These are phyloP conservation scores for Thecocarcelia acutangulata DNA, from an alignment of 2,888 invertebrate genomes.

Conservation along the genomic window DNA sequence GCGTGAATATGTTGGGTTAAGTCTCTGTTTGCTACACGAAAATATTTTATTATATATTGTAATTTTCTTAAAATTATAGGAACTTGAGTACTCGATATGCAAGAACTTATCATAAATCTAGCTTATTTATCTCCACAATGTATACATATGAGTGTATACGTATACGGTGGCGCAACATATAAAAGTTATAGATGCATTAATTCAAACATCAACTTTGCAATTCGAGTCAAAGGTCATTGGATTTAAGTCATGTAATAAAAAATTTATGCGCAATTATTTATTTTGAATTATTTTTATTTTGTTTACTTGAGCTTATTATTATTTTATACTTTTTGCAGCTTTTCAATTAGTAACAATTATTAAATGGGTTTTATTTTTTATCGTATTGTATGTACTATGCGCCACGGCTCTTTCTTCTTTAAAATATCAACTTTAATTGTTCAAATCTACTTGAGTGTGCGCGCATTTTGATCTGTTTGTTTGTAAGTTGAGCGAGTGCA, in stretches of 20 bases:
- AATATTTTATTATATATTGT: no score
- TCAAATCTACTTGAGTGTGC: slow-evolving; percentile 57
- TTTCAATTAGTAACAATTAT: slow-evolving; percentile 64
- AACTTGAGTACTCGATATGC: no score
- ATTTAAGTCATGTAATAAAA: slow-evolving; percentile 18
- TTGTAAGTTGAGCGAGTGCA: slow-evolving; percentile 31
- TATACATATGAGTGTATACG: no score
- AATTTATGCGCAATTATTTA: neutral
- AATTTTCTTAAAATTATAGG: no score
- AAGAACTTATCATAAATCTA: no score
- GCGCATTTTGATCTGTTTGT: slow-evolving; percentile 63
- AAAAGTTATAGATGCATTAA: no score
- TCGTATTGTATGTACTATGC: slow-evolving; percentile 14
- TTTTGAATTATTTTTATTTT: slow-evolving; percentile 20
- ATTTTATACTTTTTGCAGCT: slow-evolving; percentile 30
- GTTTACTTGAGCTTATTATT: slow-evolving; percentile 1
- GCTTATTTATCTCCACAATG: no score
- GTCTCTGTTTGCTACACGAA: no score
- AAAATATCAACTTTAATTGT: slow-evolving; percentile 42
- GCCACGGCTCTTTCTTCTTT: slow-evolving; percentile 27
- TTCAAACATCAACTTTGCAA: neutral
- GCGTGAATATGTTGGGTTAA: no score
- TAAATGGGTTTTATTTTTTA: slow-evolving; percentile 32
- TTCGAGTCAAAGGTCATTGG: slow-evolving; percentile 13
- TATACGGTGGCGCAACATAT: no score